These are phyloP conservation scores for Andrena bucephala DNA, from an alignment of 2,888 invertebrate genomes.

Conservation along the genomic window DNA sequence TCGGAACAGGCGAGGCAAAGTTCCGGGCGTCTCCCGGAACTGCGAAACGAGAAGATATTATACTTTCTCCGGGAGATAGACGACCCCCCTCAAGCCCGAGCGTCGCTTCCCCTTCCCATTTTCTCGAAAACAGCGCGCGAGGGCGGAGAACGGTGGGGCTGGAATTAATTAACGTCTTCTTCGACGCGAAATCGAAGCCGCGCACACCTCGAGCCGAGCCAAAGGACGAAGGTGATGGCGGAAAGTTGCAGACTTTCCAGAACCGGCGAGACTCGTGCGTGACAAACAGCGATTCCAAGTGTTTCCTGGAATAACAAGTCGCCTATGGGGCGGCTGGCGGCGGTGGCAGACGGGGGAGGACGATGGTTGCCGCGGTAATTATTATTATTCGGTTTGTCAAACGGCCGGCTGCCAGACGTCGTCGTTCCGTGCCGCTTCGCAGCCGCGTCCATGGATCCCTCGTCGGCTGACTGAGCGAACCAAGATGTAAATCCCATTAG, in stretches of 20 bases:
- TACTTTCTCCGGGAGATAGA: conserved; percentile 42
- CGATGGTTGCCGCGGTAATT: conserved; percentile 68
- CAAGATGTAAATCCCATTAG: conserved; percentile 80
- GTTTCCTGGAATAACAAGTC: conserved; percentile 59
- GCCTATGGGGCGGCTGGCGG: conserved; percentile 23
- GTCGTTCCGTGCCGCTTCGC: conserved; percentile 47
- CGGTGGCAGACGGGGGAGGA: not conserved
- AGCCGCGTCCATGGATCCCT: conserved; percentile 64
- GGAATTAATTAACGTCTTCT: conserved; percentile 76
- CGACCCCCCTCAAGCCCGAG: not conserved
- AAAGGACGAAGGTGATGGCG: conserved; percentile 26
- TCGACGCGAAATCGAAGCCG: conserved; percentile 71
- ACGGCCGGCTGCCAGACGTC: conserved; percentile 63
- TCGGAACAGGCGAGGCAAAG: conserved; percentile 18
- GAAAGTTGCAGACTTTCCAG: conserved; percentile 49
- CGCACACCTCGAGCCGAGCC: conserved; percentile 63
- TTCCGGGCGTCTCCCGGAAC: conserved; percentile 19
- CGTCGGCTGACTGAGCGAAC: conserved; percentile 66
- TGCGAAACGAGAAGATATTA: conserved; percentile 46
- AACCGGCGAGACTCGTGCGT: conserved; percentile 41
- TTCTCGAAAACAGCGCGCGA: conserved; percentile 47
- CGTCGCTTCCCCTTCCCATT: conserved; percentile 7
- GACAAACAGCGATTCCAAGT: conserved; percentile 55
- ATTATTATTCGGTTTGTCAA: conserved; percentile 77
- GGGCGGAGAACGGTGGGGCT: conserved; percentile 14